Evolutionary conservation across 2,888 invertebrate genomes (phyloP).

Genomic region (Plagodis pulveraria): DNA sequence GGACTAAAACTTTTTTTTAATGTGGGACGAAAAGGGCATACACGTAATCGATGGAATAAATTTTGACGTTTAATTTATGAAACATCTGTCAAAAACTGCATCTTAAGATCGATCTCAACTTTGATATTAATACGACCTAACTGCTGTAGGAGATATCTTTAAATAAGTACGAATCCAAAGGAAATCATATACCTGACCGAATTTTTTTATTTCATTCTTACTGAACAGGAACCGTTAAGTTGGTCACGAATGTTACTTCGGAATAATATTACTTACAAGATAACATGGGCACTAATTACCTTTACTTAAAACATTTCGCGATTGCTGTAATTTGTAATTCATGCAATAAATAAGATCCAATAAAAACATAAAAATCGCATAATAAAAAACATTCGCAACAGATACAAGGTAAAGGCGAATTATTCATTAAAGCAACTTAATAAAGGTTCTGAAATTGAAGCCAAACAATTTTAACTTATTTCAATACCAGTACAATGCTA

Average conservation of each 20-base stretch:
- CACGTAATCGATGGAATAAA: no score
- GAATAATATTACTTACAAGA: not conserved
- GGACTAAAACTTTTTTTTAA: no score
- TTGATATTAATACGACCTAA: no score
- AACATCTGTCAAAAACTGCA: no score
- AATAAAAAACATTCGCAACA: constrained; percentile 10
- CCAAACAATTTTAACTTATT: no score
- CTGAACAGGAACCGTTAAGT: not conserved
- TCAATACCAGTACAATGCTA: no score
- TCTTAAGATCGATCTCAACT: no score
- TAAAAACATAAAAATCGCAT: constrained; percentile 5
- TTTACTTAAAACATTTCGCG: constrained; percentile 1
- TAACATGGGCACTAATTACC: not conserved
- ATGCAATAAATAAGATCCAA: constrained; percentile 1
- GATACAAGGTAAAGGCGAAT: not conserved
- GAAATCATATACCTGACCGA: constrained; percentile 1
- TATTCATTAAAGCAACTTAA: no score
- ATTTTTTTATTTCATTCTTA: constrained; percentile 3
- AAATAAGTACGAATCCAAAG: constrained; percentile 1
- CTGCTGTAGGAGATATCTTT: not conserved
- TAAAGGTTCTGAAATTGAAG: no score
- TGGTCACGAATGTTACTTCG: not conserved
- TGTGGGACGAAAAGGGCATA: no score
- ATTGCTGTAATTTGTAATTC: not conserved
- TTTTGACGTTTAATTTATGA: no score